These are phyloP conservation scores for Fragum sueziense DNA, from an alignment of 2,888 invertebrate species.

Conservation along the genomic window DNA sequence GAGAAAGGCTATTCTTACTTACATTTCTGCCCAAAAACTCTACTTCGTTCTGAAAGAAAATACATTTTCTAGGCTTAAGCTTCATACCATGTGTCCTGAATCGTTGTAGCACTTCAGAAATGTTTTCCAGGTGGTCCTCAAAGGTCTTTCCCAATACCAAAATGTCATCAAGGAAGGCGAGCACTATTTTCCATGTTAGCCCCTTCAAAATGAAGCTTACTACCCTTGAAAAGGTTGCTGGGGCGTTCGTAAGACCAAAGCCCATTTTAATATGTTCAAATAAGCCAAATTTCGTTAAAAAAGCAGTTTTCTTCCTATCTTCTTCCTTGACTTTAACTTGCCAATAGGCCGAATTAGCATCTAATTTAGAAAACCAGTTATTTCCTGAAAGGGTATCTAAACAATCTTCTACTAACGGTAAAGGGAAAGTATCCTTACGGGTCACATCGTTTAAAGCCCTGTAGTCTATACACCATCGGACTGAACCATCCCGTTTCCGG, in stretches of 20 bases:
- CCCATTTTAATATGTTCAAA: constrained; percentile 31
- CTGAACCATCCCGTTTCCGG: constrained; percentile 46
- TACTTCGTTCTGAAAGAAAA: constrained; percentile 48
- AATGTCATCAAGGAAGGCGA: constrained; percentile 55
- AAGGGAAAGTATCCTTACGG: constrained; percentile 49
- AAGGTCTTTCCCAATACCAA: constrained; percentile 43
- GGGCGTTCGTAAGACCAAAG: constrained; percentile 28
- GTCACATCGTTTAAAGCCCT: constrained; percentile 45
- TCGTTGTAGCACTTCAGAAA: constrained; percentile 27
- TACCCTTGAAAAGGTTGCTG: constrained; percentile 37
- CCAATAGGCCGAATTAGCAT: constrained; percentile 52
- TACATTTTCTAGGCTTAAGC: constrained; percentile 52
- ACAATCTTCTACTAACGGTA: constrained; percentile 56
- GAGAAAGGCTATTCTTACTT: neutral
- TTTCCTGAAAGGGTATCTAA: constrained; percentile 48
- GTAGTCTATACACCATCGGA: constrained; percentile 55
- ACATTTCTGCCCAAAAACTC: constrained; percentile 52
- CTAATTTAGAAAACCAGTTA: constrained; percentile 49
- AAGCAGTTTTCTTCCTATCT: constrained; percentile 34
- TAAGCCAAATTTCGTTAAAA: constrained; percentile 26
- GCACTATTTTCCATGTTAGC: constrained; percentile 40
- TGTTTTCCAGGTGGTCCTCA: constrained; percentile 20
- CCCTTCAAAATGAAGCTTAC: constrained; percentile 51
- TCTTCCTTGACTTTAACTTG: constrained; percentile 47
- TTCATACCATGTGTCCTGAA: constrained; percentile 40